Base-by-base conservation (phyloP, 2,113 vertebrate species). In the Passer montanus region DNA sequence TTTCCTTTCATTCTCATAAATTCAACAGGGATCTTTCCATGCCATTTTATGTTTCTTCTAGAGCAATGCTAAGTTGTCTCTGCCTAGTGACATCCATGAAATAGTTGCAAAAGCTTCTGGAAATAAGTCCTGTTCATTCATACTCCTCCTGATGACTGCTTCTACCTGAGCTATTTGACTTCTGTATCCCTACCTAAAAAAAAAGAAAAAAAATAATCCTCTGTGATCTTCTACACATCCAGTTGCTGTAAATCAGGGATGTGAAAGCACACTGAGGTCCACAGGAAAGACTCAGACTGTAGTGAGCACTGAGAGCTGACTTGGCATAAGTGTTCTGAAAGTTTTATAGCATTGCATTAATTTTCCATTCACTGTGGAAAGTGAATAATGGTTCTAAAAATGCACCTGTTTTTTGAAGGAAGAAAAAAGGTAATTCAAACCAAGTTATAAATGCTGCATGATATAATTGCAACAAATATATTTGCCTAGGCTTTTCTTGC, bases 331-430 rank as follows among this genome's bases (percentile, higher is more conserved):
- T 80, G 15, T 84, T 94, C 84, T 91, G 79, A 86, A 77, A 66
- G 60, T 53, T 81, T 93, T 76, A 78, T 64, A 75, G 66, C 53
- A 90, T 82, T 96, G 85, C 63, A 80, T 58, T 97, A 68, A 77
- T 90, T 97, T 97, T 93, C 39, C 21, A 76, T 77, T 91, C 58
- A 64, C 28, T 47, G 17, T 83, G 69, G 79, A 81, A 87, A 94
- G n/a, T 87, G 90, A 95, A 83, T 75, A 94, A 78, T 84, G 87
- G 16, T 84, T 94, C 89, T 89, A 78, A 77, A 82, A 86, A 84
- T 46, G 47, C 60, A 77, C 52, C 81, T 43, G 64, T 16, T 75
- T 87, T 91, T 69, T 90, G 52, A 70, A 74, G 72, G 58, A 26
- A 8, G 9, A 11, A 62, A 20, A 41, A 84, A 83, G 68, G 66